Evolutionary conservation across 2,888 invertebrate genomes (phyloP).

Genomic region (Hydroisotoma schaefferi): DNA sequence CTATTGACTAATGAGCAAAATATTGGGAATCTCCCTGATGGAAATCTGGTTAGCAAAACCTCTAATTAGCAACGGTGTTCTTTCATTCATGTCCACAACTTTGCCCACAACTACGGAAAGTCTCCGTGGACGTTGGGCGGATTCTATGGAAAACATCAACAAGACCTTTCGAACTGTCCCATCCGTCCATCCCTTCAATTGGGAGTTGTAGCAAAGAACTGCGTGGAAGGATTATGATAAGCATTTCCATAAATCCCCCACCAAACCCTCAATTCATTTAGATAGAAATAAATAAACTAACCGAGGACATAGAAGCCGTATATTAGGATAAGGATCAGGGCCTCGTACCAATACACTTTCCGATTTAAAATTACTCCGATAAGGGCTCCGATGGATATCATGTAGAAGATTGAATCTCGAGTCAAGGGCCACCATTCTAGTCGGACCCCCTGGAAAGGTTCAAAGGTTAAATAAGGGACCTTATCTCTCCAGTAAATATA

Average conservation of each 20-base stretch:
- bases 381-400: constrained; percentile 66
- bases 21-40: neutral
- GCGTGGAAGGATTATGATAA: neutral
- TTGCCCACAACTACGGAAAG: constrained; percentile 16
- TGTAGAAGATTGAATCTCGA: constrained; percentile 74
- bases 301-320: constrained; percentile 63
- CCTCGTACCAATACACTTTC: constrained; percentile 74
- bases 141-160: neutral
- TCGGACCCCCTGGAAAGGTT: constrained; percentile 62
- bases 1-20: too few relatives aligned
- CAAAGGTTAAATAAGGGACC: constrained; percentile 13
- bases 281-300: neutral
- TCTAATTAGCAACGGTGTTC: constrained; percentile 21
- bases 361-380: constrained; percentile 75
- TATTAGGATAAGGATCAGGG: constrained; percentile 66
- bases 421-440: constrained; percentile 78
- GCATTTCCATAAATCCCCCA: neutral
- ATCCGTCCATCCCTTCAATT: neutral
- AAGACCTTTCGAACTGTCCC: constrained; percentile 19
- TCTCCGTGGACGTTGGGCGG: neutral
- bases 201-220: constrained; percentile 5
- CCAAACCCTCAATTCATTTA: neutral
- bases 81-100: constrained; percentile 9
- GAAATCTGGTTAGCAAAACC: constrained; percentile 4
- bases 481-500: neutral